Percentiles rank a stretch among this genome's conserved stretches.
Evolutionary conservation across 1,140 invertebrate species (phyloP).

Genomic region (Lucilia cuprina): DNA sequence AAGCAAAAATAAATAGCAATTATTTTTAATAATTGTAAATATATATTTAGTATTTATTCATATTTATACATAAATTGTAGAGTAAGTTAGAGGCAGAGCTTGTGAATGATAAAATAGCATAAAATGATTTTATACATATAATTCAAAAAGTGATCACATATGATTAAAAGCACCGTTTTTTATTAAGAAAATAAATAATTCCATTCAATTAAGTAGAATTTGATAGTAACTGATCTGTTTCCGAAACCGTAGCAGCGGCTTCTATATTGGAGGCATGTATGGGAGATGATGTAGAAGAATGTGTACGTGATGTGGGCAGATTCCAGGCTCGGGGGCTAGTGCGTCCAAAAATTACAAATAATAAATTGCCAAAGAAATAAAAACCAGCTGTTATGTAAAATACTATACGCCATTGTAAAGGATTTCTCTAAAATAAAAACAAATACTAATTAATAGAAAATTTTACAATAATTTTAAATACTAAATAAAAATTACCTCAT

Average conservation of each 20-base stretch:
- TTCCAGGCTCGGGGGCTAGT: slow-evolving; percentile 73
- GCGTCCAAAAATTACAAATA: slow-evolving; percentile 74
- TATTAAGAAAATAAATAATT: background rate
- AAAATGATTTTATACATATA: too few species aligned
- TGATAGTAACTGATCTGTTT: slow-evolving; percentile 10
- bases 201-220: background rate
- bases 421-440: too few species aligned
- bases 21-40: too few species aligned
- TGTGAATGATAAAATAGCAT: background rate
- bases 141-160: background rate
- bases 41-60: too few species aligned
- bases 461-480: background rate
- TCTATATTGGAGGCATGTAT: background rate
- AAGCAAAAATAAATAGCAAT: too few species aligned
- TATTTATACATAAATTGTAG: too few species aligned
- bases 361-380: slow-evolving; percentile 72
- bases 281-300: background rate
- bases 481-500: slow-evolving; percentile 66
- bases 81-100: too few species aligned
- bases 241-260: background rate
- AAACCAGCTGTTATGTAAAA: slow-evolving; percentile 77
- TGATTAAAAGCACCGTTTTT: background rate
- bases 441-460: too few species aligned
- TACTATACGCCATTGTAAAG: slow-evolving; percentile 74
- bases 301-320: slow-evolving; percentile 41